Conservation (phyloP, 2,113 vertebrate species). For the Bostrychus sinensis region DNA sequence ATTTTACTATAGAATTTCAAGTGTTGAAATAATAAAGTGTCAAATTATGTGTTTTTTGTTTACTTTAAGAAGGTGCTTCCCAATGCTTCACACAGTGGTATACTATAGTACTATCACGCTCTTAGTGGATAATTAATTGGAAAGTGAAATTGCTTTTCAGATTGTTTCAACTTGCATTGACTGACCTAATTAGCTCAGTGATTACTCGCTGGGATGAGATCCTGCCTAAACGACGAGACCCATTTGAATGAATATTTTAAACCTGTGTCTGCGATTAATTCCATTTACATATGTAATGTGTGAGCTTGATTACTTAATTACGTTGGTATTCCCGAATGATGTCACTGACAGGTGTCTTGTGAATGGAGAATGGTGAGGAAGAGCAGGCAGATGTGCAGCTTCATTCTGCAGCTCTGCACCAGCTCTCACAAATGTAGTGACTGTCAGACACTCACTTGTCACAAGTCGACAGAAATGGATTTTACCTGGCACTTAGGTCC, state of each 20-base stretch:
- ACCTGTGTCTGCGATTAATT: constrained; percentile 75
- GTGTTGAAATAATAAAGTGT: too few species aligned
- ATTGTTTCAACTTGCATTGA: constrained; percentile 67
- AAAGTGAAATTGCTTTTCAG: constrained; percentile 70
- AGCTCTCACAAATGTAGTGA: constrained; percentile 43
- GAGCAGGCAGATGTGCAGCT: constrained; percentile 28
- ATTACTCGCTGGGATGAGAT: constrained; percentile 65
- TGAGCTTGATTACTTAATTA: constrained; percentile 74
- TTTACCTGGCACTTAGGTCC: constrained; percentile 32
- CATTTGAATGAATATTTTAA: constrained; percentile 77
- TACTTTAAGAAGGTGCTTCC: constrained; percentile 1
- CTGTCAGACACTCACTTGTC: constrained; percentile 38
- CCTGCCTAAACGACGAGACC: constrained; percentile 68
- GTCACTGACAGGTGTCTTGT: constrained; percentile 61
- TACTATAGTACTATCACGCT: constrained; percentile 43
- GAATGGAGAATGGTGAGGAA: constrained; percentile 21
- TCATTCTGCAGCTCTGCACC: constrained; percentile 14
- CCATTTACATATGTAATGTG: constrained; percentile 74
- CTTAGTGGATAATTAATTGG: constrained; percentile 61
- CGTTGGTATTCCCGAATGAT: constrained; percentile 62
- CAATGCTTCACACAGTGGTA: constrained; percentile 32
- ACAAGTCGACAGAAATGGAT: constrained; percentile 41
- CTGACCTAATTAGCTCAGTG: constrained; percentile 72
- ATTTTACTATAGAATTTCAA: too few species aligned
- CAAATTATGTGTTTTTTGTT: too few species aligned